phyloP scores from a whole-genome alignment of 2,113 vertebrate species.

The Perca fluviatilis region DNA sequence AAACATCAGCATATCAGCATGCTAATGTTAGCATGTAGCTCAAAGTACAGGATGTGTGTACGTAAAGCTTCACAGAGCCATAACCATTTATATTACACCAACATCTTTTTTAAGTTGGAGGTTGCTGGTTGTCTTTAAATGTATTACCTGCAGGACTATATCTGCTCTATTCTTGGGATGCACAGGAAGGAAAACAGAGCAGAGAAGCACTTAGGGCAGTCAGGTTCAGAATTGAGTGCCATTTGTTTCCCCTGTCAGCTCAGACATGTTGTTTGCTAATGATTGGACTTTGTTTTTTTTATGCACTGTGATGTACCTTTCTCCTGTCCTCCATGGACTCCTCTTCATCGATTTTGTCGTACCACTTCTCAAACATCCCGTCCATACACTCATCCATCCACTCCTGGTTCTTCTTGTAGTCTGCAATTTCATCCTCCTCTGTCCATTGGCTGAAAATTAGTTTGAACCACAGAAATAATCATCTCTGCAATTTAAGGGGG shows the following conservation, averaged over 20 bases:
- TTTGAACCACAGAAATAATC: slow-evolving; percentile 19
- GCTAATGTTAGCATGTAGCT: background rate
- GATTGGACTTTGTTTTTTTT: background rate
- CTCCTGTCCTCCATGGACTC: slow-evolving; percentile 91
- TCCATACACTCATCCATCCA: slow-evolving; percentile 99
- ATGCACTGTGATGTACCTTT: slow-evolving; percentile 86
- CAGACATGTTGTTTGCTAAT: background rate
- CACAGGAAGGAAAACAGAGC: background rate
- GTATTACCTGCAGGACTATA: background rate
- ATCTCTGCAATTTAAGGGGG: background rate
- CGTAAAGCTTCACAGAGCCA: background rate
- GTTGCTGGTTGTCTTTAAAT: no score
- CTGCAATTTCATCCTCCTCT: slow-evolving; percentile 95
- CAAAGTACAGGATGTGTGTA: background rate
- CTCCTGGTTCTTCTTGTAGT: slow-evolving; percentile 96
- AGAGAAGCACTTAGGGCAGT: background rate
- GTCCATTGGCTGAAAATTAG: slow-evolving; percentile 91
- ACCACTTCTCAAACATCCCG: slow-evolving; percentile 97
- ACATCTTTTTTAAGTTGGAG: no score
- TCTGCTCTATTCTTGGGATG: background rate
- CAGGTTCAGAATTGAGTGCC: background rate
- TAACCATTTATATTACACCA: no score
- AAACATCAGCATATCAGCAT: background rate
- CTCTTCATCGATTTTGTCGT: slow-evolving; percentile 95
- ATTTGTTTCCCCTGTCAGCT: slow-evolving; percentile 1